phyloP scores from a whole-genome alignment of 2,113 vertebrate species.

The Halichoeres trimaculatus region DNA sequence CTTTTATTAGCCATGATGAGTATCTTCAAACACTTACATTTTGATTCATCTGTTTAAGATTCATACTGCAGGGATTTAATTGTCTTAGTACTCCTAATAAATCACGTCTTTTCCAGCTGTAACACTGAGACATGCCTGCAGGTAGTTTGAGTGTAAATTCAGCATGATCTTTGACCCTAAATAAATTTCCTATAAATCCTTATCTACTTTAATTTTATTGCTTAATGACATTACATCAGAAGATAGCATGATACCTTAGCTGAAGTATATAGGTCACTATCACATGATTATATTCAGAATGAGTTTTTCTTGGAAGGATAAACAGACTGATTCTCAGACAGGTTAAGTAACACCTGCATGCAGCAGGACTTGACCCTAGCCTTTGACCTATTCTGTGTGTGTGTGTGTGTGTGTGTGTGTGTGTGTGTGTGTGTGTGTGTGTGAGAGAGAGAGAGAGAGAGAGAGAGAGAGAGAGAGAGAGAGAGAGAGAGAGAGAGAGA shows the following conservation, averaged over 20 bases:
- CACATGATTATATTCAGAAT: background rate
- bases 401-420: background rate
- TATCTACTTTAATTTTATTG: background rate
- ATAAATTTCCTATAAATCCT: background rate
- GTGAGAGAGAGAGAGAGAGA: background rate
- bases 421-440: background rate
- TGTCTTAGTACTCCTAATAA: background rate
- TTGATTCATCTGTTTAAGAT: background rate
- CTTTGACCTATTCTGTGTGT: background rate
- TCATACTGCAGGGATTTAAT: background rate
- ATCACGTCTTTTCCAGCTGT: background rate
- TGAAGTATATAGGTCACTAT: background rate
- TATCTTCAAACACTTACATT: background rate
- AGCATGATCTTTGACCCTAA: background rate
- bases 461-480: too few relatives aligned
- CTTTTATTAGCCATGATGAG: background rate
- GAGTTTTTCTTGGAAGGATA: background rate
- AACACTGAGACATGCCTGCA: background rate
- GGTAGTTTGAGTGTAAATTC: background rate
- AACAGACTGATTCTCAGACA: background rate
- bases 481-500: too few relatives aligned
- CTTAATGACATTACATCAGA: conserved; percentile 2
- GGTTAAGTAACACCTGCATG: background rate
- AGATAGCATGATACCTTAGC: too few relatives aligned
- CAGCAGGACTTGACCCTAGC: background rate